Evolutionary conservation across 2,113 vertebrate genomes (phyloP).

Genomic region (Turnix velox): DNA sequence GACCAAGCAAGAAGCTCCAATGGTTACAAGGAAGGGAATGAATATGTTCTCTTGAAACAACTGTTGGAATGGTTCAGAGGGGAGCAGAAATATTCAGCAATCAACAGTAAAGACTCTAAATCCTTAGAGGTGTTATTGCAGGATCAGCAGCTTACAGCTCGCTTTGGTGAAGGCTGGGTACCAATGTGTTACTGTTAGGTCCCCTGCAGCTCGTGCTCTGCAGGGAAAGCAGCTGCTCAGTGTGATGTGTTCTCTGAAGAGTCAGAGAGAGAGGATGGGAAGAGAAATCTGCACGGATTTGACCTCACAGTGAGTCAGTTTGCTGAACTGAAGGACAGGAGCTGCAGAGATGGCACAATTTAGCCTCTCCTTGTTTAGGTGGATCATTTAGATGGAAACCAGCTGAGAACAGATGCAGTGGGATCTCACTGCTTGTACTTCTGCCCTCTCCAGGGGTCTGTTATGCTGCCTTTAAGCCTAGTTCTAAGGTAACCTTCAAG

Average conservation of each 20-base stretch:
- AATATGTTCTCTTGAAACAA: constrained; percentile 41
- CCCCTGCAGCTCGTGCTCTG: not conserved
- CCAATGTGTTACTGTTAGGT: not conserved
- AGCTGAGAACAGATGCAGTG: not conserved
- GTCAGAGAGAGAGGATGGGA: not conserved
- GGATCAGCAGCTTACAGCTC: constrained; percentile 42
- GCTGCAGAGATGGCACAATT: not conserved
- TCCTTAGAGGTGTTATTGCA: constrained; percentile 41
- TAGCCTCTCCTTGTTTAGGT: not conserved
- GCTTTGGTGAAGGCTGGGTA: not conserved
- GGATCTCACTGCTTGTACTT: not conserved
- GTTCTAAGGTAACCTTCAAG: not conserved
- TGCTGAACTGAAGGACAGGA: not conserved
- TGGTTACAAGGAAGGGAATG: constrained; percentile 39
- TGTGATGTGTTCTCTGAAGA: not conserved
- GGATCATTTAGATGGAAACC: not conserved
- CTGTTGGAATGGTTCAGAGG: constrained; percentile 30
- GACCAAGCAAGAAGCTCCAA: constrained; percentile 41
- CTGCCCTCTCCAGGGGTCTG: not conserved
- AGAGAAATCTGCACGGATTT: not conserved
- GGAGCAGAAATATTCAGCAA: constrained; percentile 39
- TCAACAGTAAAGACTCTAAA: constrained; percentile 44
- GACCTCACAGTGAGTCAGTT: not conserved
- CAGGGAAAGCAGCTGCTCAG: not conserved
- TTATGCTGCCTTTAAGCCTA: not conserved